A percentile compares a stretch with the other conserved stretches of the same genome.
These are phyloP conservation scores for Basileuterus tristriatus DNA, from an alignment of 2,797 vertebrate genomes.

Conservation along the genomic window DNA sequence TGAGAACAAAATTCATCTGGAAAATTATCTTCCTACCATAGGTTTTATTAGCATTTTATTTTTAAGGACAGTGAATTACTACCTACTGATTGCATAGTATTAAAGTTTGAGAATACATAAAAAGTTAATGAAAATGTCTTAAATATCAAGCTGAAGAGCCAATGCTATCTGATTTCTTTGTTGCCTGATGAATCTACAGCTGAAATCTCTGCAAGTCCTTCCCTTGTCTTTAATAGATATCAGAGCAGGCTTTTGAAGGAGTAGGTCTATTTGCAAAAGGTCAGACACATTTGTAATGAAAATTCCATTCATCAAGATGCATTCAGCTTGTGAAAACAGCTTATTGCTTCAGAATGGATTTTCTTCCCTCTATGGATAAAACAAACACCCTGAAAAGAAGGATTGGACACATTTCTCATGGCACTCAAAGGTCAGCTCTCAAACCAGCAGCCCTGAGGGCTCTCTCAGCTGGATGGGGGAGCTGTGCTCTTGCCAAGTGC, in stretches of 20 bases:
- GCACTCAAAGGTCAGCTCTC: not conserved
- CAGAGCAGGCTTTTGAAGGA: constrained; percentile 25
- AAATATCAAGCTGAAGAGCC: not conserved
- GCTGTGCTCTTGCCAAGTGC: not conserved
- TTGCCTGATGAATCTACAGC: not conserved
- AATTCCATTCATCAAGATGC: constrained; percentile 44
- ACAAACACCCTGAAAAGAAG: not conserved
- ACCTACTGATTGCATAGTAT: not conserved
- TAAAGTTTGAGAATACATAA: constrained; percentile 32
- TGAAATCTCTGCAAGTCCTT: constrained; percentile 1
- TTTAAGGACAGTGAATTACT: constrained; percentile 33
- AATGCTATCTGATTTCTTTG: not conserved
- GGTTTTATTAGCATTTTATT: constrained; percentile 31
- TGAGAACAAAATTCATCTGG: constrained; percentile 14
- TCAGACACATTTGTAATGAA: constrained; percentile 44
- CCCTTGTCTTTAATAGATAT: not conserved
- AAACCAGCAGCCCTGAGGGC: not conserved
- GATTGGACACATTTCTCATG: not conserved
- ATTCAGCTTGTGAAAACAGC: constrained; percentile 16
- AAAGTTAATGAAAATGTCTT: constrained; percentile 29
- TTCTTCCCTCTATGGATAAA: not conserved
- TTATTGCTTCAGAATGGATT: not conserved
- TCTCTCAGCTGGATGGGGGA: not conserved
- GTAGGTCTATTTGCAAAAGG: constrained; percentile 30
- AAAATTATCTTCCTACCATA: not conserved